Base-by-base conservation (phyloP, 2,797 vertebrate genomes). In the Acanthurus tractus region DNA sequence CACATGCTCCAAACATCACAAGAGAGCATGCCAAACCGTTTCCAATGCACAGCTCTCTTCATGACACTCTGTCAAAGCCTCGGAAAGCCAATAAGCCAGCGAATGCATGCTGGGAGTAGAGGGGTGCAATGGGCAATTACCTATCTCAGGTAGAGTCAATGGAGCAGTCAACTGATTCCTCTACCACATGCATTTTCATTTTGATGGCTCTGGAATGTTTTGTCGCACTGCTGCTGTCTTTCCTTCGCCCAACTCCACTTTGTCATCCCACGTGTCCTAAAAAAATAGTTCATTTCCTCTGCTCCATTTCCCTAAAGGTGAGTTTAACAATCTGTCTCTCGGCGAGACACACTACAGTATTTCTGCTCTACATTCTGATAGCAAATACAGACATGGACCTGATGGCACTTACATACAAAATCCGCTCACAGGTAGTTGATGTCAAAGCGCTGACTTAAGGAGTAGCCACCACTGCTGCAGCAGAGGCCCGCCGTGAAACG, bases 231-330 rank as follows among this genome's bases (percentile, higher is more conserved):
- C 71, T 2, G 20, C 75, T 52, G 57, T 87, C 84, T 82, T 29
- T 7, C 74, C 73, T 84, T 63, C 70, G 77, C 74, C 81, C 59
- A 81, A 64, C 79, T 74, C 81, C 74, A 74, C 88, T 90, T 89
- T 84, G 87, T 90, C 86, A 84, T 85, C 82, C 64, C 50, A 71
- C 53, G 34, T 9, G 1, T 18, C 67, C 62, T 29, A 74, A 78
- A 86, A 45, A 86, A 78, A 69, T 81, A 58, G 59, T 74, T 78
- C 49, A 88, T 90, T 89, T 89, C 81, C 71, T 75, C 70, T 53
- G 54, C 76, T 72, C 69, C 68, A 78, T 87, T 89, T 88, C 82
- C 83, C 84, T 79, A 84, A 76, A 91, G 82, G 73, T 85, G 81
- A 89, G 62, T 85, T 85, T 50, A 73, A 66, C 80, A 62, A 86